Percentiles rank a stretch among this genome's conserved stretches.
phyloP scores from a whole-genome alignment of 2,113 vertebrate genomes.

The western clawed frog (Xenopus tropicalis) region UCB_Xtro_10.0 CM004443.2:145923001-145923500 shows the following conservation, averaged over 20 bases:
- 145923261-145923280: slow-evolving; percentile 49
- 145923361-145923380: neutral
- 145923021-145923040: neutral
- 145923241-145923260: slow-evolving; percentile 24
- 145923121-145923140: slow-evolving; percentile 2
- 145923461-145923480: neutral
- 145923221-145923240: slow-evolving; percentile 45
- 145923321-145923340: slow-evolving; percentile 34
- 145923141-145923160: neutral
- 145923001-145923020: neutral
- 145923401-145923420: neutral
- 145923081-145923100: neutral
- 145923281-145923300: slow-evolving; percentile 44
- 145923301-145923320: slow-evolving; percentile 53
- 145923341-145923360: neutral
- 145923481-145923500: neutral
- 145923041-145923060: neutral
- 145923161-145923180: neutral
- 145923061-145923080: neutral
- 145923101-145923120: slow-evolving; percentile 29
- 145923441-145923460: neutral
- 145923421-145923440: neutral
- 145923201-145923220: slow-evolving; percentile 16
- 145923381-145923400: neutral
- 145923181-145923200: neutral